Conservation (phyloP, 2,888 invertebrate genomes). For the Teleogryllus oceanicus region DNA sequence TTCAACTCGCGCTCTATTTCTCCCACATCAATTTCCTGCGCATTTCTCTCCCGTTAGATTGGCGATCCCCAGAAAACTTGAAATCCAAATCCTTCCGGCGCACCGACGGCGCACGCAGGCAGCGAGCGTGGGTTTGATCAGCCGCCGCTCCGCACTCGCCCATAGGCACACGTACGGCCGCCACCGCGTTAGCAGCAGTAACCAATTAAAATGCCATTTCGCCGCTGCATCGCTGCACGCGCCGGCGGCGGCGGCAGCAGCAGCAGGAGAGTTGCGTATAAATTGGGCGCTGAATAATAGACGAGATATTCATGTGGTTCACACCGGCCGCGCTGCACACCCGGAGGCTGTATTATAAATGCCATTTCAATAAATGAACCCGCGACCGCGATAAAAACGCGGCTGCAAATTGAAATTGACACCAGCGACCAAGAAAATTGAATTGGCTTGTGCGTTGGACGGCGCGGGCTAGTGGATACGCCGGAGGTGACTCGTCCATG, state of each 20-base stretch:
- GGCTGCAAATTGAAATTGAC: slow-evolving; percentile 6
- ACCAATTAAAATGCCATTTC: slow-evolving; percentile 4
- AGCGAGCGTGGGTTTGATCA: too few species aligned
- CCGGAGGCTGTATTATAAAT: slow-evolving; percentile 4
- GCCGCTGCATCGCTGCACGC: neutral
- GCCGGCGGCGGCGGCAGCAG: neutral
- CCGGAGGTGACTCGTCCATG: too few species aligned
- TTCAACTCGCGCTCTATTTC: too few species aligned
- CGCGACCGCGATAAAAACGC: slow-evolving; percentile 2
- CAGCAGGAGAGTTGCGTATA: neutral
- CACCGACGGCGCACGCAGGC: too few species aligned
- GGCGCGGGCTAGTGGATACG: too few species aligned
- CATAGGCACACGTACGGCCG: too few species aligned
- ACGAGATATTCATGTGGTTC: neutral
- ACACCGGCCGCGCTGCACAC: neutral
- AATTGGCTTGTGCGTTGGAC: neutral
- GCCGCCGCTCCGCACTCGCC: too few species aligned
- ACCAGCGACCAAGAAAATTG: slow-evolving; percentile 10
- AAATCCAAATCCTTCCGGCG: too few species aligned
- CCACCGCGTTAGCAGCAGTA: too few species aligned
- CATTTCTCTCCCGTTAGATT: too few species aligned
- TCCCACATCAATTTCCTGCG: too few species aligned
- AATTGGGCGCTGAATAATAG: slow-evolving; percentile 8
- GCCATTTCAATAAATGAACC: slow-evolving; percentile 5
- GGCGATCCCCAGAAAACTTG: too few species aligned